Conservation (phyloP, 1,140 invertebrate species). For the Temnothorax curvispinosus region DNA sequence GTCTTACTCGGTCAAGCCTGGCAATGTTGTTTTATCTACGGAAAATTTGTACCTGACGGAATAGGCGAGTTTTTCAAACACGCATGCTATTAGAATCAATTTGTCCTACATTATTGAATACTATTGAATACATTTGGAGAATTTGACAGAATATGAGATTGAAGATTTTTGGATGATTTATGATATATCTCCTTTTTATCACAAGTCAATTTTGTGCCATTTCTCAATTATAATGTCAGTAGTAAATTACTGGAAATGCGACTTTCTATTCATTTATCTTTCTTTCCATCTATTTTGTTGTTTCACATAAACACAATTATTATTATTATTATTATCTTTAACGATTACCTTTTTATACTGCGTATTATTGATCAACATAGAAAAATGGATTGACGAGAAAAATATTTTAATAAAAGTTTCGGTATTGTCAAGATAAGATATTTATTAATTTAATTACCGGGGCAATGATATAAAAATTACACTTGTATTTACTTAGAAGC, state of each 20-base stretch:
- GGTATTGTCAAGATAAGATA: background rate
- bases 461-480: background rate
- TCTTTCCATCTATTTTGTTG: background rate
- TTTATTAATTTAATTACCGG: background rate
- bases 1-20: background rate
- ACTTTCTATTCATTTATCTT: background rate
- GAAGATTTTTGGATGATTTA: background rate
- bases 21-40: background rate
- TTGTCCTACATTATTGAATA: background rate
- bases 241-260: background rate
- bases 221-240: background rate
- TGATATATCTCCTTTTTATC: background rate
- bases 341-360: background rate
- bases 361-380: background rate
- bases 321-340: background rate
- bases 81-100: background rate
- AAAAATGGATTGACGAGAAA: background rate
- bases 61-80: background rate
- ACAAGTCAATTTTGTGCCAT: background rate
- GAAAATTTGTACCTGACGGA: constrained; percentile 9
- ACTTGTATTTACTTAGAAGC: background rate
- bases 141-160: background rate
- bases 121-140: background rate
- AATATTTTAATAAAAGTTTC: background rate
- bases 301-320: background rate